Conservation (phyloP, 2,888 invertebrate genomes). For the Spilarctia lutea region DNA sequence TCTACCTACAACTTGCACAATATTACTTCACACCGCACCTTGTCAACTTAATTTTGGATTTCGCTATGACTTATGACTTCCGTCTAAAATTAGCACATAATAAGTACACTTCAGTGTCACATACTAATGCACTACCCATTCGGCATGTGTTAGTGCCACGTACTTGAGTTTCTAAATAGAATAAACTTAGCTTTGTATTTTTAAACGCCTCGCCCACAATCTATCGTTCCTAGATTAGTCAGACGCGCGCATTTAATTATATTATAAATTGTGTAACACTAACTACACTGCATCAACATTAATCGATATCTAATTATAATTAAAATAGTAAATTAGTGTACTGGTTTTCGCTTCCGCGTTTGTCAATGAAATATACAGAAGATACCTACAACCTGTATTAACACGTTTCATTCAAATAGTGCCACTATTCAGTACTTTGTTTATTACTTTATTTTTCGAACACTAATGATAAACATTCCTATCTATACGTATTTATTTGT, state of each 20-base stretch:
- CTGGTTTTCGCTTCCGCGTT: conserved; percentile 2
- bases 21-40: neutral
- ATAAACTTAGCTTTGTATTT: conserved; percentile 43
- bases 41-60: conserved; percentile 21
- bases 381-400: neutral
- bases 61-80: conserved; percentile 19
- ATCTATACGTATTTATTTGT: neutral
- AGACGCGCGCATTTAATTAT: conserved; percentile 39
- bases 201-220: conserved; percentile 58
- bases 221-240: conserved; percentile 58
- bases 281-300: conserved; percentile 30
- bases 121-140: conserved; percentile 33
- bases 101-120: conserved; percentile 36
- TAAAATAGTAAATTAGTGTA: conserved; percentile 4
- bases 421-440: neutral
- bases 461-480: neutral
- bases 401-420: conserved; percentile 4
- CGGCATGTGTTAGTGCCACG: conserved; percentile 19
- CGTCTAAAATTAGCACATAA: conserved; percentile 32
- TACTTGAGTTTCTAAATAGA: conserved; percentile 29
- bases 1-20: neutral
- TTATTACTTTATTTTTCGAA: neutral
- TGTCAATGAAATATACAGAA: conserved; percentile 9
- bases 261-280: conserved; percentile 45
- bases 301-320: conserved; percentile 15